phyloP scores from a whole-genome alignment of 1,140 invertebrate species.

The Onthophagus taurus region DNA sequence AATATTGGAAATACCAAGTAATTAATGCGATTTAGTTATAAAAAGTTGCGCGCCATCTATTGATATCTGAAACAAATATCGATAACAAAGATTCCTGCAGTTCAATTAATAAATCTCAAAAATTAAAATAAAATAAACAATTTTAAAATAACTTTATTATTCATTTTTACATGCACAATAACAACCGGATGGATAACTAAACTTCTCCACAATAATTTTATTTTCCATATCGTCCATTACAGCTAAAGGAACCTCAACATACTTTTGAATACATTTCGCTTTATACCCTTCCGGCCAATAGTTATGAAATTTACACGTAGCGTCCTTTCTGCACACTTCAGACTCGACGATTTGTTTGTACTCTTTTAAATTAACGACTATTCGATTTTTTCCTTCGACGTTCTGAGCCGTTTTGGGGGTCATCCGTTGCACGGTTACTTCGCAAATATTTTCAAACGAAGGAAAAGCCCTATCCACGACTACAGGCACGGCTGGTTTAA shows the following conservation, averaged over 20 bases:
- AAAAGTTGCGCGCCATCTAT: no score
- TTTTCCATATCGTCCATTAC: background rate
- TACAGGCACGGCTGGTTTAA: background rate
- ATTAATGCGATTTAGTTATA: no score
- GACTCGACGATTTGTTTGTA: background rate
- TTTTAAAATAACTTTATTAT: no score
- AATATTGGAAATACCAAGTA: no score
- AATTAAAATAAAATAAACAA: no score
- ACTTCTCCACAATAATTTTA: background rate
- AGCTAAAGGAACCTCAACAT: background rate
- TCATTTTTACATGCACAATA: constrained; percentile 5
- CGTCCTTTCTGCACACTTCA: background rate
- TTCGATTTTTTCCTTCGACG: background rate
- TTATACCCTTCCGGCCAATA: background rate
- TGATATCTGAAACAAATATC: no score
- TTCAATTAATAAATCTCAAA: no score
- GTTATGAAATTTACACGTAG: background rate
- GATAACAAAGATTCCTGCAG: no score
- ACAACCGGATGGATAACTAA: background rate
- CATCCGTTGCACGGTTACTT: background rate
- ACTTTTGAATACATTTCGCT: background rate
- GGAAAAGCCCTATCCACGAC: background rate
- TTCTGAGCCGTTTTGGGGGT: background rate
- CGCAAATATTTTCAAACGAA: constrained; percentile 2
- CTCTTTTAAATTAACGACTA: background rate